A percentile compares a stretch with the other conserved stretches of the same genome.
Evolutionary conservation across 2,888 invertebrate genomes (phyloP).

Genomic region (Callinectes sapidus): DNA sequence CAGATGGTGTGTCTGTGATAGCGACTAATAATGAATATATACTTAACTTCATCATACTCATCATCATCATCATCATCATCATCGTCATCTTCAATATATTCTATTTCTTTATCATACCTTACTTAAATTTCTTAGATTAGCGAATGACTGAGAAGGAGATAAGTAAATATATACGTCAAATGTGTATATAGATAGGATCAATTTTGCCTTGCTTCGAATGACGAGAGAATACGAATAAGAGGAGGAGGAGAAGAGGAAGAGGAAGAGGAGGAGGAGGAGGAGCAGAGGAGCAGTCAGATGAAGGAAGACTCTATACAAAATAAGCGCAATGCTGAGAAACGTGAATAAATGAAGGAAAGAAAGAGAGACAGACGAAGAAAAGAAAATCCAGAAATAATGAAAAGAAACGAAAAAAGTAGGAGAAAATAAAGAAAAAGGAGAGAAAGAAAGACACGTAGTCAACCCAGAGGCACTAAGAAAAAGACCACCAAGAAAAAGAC

Average conservation of each 20-base stretch:
- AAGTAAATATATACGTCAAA: not conserved
- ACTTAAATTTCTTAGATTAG: slow-evolving; percentile 36
- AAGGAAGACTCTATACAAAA: not conserved
- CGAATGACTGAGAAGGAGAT: slow-evolving; percentile 28
- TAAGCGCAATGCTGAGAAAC: slow-evolving; percentile 4
- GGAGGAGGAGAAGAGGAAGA: not conserved
- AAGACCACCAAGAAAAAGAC: not conserved
- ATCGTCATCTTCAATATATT: not conserved
- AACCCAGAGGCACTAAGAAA: not conserved
- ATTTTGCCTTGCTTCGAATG: not conserved
- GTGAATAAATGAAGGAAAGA: not conserved
- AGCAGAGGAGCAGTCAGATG: not conserved
- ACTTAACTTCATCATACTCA: not conserved
- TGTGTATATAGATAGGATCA: not conserved
- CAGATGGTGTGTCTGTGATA: not conserved
- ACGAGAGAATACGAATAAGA: not conserved
- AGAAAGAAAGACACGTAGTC: too few relatives aligned
- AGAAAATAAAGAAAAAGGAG: not conserved
- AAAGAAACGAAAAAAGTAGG: not conserved
- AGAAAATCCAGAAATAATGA: not conserved
- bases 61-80: not conserved
- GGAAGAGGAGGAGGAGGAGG: not conserved
- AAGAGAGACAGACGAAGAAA: not conserved
- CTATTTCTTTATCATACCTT: slow-evolving; percentile 18
- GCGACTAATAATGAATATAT: not conserved